Evolutionary conservation across 2,797 vertebrate genomes (phyloP).

Genomic region (Menidia menidia): DNA sequence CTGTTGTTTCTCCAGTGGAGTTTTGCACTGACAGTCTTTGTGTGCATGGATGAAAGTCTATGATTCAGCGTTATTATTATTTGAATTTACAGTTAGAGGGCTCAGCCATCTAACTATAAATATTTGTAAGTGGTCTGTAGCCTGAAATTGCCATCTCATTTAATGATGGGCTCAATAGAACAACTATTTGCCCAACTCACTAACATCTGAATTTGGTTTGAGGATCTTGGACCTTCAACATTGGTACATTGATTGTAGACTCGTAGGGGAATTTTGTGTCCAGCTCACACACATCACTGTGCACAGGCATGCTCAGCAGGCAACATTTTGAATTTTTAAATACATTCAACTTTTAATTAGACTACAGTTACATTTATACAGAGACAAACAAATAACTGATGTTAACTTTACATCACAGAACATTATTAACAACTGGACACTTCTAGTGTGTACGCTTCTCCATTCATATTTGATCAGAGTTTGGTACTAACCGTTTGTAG

Average conservation of each 20-base stretch:
- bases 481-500: slow-evolving; percentile 8
- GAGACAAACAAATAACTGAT: slow-evolving; percentile 60
- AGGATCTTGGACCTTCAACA: background rate
- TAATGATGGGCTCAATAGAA: background rate
- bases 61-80: too few relatives aligned
- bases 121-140: background rate
- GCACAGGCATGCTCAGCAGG: background rate
- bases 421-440: slow-evolving; percentile 42
- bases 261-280: background rate
- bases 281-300: background rate
- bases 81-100: too few relatives aligned
- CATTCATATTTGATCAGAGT: slow-evolving; percentile 3
- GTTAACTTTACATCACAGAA: slow-evolving; percentile 47
- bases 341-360: slow-evolving; percentile 65
- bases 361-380: slow-evolving; percentile 71
- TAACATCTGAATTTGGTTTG: background rate
- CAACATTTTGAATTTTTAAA: slow-evolving; percentile 39
- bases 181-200: background rate
- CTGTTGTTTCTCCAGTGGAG: too few relatives aligned
- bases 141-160: background rate
- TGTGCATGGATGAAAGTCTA: too few relatives aligned
- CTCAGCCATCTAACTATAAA: background rate
- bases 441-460: slow-evolving; percentile 57
- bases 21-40: too few relatives aligned
- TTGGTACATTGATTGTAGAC: too few relatives aligned